A percentile compares a stretch with the other conserved stretches of the same genome.
Evolutionary conservation across 2,888 invertebrate genomes (phyloP).

Genomic region (Leptopilina myrica): DNA sequence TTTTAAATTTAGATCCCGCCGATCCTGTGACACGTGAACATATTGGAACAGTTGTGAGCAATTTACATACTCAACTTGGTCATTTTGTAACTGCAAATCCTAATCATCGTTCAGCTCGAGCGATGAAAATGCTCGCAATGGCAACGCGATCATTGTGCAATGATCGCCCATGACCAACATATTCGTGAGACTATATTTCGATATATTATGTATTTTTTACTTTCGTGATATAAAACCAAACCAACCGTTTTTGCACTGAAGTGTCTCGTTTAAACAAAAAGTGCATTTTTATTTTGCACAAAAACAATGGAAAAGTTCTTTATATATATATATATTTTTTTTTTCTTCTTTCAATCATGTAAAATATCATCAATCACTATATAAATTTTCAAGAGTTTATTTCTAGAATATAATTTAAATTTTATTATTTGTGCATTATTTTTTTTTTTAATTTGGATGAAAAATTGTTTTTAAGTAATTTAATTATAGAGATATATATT

Average conservation of each 20-base stretch:
- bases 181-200: constrained; percentile 10
- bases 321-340: background rate
- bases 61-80: constrained; percentile 86
- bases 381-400: constrained; percentile 29
- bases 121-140: constrained; percentile 86
- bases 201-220: constrained; percentile 1
- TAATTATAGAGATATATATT: background rate
- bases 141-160: constrained; percentile 81
- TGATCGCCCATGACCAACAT: constrained; percentile 50
- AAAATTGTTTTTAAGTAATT: background rate
- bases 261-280: constrained; percentile 1
- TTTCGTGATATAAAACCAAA: constrained; percentile 32
- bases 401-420: constrained; percentile 48
- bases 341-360: background rate
- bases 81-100: constrained; percentile 84
- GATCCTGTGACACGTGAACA: constrained; percentile 90
- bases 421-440: constrained; percentile 45
- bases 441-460: constrained; percentile 33
- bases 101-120: constrained; percentile 81
- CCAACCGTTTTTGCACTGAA: constrained; percentile 17
- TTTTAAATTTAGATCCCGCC: constrained; percentile 87
- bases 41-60: constrained; percentile 86
- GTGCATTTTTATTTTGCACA: background rate
- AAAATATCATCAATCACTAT: constrained; percentile 41
- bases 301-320: constrained; percentile 36